These are phyloP conservation scores for Nomada flava DNA, from an alignment of 2,888 invertebrate genomes.

Conservation along the genomic window DNA sequence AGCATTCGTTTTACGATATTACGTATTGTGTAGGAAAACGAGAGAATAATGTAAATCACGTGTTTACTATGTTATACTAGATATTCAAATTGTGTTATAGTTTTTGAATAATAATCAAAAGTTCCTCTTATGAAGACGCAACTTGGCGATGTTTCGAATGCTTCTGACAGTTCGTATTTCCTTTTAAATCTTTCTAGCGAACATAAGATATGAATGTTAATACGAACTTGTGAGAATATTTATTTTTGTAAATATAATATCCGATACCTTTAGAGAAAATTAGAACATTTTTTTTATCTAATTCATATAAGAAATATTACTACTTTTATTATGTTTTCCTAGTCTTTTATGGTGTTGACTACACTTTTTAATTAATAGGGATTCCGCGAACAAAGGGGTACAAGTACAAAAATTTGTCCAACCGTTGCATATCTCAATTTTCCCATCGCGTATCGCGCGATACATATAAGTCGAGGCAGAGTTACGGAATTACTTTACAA, in stretches of 20 bases:
- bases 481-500: constrained; percentile 34
- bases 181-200: neutral
- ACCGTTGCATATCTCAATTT: constrained; percentile 3
- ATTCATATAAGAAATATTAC: neutral
- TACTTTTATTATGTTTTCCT: constrained; percentile 22
- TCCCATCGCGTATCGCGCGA: neutral
- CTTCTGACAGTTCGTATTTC: constrained; percentile 35
- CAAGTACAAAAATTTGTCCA: neutral
- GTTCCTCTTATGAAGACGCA: constrained; percentile 41
- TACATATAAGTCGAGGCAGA: neutral
- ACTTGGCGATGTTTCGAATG: constrained; percentile 21
- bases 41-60: constrained; percentile 10
- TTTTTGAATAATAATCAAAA: constrained; percentile 33
- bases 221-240: constrained; percentile 17
- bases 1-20: constrained; percentile 29
- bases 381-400: neutral
- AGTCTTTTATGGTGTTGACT: neutral
- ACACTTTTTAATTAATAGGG: too few relatives aligned
- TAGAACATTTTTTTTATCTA: neutral
- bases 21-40: constrained; percentile 8
- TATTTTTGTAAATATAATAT: constrained; percentile 35
- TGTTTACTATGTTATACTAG: constrained; percentile 37
- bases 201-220: constrained; percentile 4
- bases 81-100: constrained; percentile 21
- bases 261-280: neutral